Base-by-base conservation (phyloP, 2,888 invertebrate genomes). In the Noctua janthina region DNA sequence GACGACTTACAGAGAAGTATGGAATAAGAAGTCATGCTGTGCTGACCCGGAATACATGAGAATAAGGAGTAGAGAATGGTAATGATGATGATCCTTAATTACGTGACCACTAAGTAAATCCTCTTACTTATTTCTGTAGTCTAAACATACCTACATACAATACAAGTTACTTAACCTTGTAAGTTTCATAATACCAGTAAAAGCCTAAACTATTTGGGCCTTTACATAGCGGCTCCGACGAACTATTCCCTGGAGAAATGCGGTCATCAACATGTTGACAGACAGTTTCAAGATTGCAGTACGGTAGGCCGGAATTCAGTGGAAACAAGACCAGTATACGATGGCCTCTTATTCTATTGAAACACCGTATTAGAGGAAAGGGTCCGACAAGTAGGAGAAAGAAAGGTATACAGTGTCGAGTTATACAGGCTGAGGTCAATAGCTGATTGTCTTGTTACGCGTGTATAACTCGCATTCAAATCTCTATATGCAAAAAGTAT, bases 201-300 rank as follows among this genome's bases (percentile, higher is more conserved):
- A 76, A 69, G 35, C 62, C 59, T 74, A 51, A 74, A 70, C 54
- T 81, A 87, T 87, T 78, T 23, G 70, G 75, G 35, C 1, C 23
- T 68, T 66, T 70, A 51, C 77, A 69, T 35, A 49, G 59, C 64
- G 15, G 49, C 64, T 13, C 39, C 20, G 75, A 70, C 72, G 78
- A 54, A 51, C 29, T 46, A 73, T 69, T 76, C 85, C 78, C 86
- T 5, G 23, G 87, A 74, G 86, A 78, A 85, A 85, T 78, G 76
- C 56, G 83, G 75, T 70, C 73, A 81, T 69, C 76, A 78, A 64
- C 82, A 78, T 51, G 75, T 39, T 82, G 79, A 79, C 85, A 43
- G 88, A 85, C 88, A 79, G 88, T 39, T 77, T 71, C 64, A 70
- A 85, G 79, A 86, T 87, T 85, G 79, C 68, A 69, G 49, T 73